Base-by-base conservation (phyloP, 1,140 invertebrate genomes). In the Parasteatoda tepidariorum region DNA sequence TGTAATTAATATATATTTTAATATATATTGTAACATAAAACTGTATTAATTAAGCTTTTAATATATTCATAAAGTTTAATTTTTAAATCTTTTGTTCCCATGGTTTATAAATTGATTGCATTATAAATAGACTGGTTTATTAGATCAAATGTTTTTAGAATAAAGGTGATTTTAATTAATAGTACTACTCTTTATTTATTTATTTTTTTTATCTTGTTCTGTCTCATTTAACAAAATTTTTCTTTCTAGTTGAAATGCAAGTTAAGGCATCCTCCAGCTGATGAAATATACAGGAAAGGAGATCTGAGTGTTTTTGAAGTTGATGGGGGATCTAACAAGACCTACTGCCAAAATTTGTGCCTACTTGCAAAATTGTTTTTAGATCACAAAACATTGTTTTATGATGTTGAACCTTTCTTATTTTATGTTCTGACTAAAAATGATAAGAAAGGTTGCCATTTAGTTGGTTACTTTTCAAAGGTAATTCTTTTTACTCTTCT, bases 261-360 rank as follows among this genome's bases (percentile, higher is more conserved):
- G 13, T 95, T 96, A 93, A 92, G 94, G 84, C 95, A 97, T 91
- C 98, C 98, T 28, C 98, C 98, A 4, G 98, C 96, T 15, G 98
- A 97, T 5, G 97, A 99, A 90, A 99, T 99, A 83, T 99, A 99
- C 89, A 92, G 97, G 4, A 93, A 94, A 86, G 92, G 93, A 18
- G 93, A 95, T 86, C 90, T 97, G 66, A 96, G 95, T 64, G 95
- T 97, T 2, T 93, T 92, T 86, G 91, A 95, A 91, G 94, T 95
- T 75, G 98, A 99, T 90, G 98, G 98, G 5, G 98, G 98, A 88
- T 94, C 95, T 0, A 97, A 97, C 88, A 98, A 99, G 89, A 97
- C 99, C 71, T 99, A 99, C 88, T 99, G 98, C 91, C 98, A 99
- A 90, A 99, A 99, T 89, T 90, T 99, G 57, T 99, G 98, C 90